These are phyloP conservation scores for Tachina fera DNA, from an alignment of 2,888 invertebrate genomes.

Conservation along the genomic window DNA sequence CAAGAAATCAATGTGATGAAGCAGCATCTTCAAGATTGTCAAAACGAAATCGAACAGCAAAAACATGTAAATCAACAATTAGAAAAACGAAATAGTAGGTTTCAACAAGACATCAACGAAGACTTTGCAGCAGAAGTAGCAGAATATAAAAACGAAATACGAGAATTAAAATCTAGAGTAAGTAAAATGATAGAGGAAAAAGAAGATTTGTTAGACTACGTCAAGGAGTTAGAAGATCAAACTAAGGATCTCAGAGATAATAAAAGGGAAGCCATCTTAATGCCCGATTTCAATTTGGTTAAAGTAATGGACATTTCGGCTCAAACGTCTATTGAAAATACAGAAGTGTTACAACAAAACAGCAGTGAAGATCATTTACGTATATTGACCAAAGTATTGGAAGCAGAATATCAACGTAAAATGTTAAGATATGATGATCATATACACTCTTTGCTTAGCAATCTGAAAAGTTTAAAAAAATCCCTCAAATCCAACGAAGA, in stretches of 20 bases:
- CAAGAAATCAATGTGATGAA: slow-evolving; percentile 68
- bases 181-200: slow-evolving; percentile 70
- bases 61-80: slow-evolving; percentile 57
- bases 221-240: slow-evolving; percentile 62
- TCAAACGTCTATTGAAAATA: not conserved
- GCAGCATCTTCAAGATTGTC: slow-evolving; percentile 44
- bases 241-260: slow-evolving; percentile 53
- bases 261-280: slow-evolving; percentile 68
- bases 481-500: slow-evolving; percentile 73
- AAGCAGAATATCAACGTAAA: slow-evolving; percentile 76
- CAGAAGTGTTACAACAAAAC: slow-evolving; percentile 17
- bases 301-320: slow-evolving; percentile 4
- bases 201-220: slow-evolving; percentile 41
- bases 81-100: slow-evolving; percentile 54
- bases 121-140: slow-evolving; percentile 62
- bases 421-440: slow-evolving; percentile 76
- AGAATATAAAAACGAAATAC: slow-evolving; percentile 68
- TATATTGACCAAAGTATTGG: slow-evolving; percentile 76
- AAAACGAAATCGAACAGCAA: slow-evolving; percentile 53
- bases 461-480: slow-evolving; percentile 75
- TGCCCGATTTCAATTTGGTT: slow-evolving; percentile 58
- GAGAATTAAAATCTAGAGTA: slow-evolving; percentile 74
- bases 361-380: slow-evolving; percentile 70
- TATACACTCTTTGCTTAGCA: slow-evolving; percentile 74
- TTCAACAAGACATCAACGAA: slow-evolving; percentile 49